These are phyloP conservation scores for Pseudeuparius sepicola DNA, from an alignment of 2,888 invertebrate genomes.

Conservation along the genomic window DNA sequence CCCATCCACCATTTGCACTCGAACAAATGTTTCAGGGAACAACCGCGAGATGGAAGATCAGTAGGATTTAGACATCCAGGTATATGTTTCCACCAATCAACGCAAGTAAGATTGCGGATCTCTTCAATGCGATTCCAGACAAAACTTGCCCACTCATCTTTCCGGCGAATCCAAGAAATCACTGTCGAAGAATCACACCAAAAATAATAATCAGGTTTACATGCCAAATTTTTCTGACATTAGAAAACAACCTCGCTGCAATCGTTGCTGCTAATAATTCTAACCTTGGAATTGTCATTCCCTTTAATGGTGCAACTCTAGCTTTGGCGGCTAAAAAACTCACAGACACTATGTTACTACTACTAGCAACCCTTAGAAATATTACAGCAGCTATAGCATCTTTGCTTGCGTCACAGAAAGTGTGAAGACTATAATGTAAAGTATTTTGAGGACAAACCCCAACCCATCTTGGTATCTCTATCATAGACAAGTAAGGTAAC, in stretches of 20 bases:
- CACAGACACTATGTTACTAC: constrained; percentile 9
- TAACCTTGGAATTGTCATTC: constrained; percentile 17
- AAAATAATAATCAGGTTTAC: constrained; percentile 11
- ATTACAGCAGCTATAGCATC: constrained; percentile 7
- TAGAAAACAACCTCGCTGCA: constrained; percentile 12
- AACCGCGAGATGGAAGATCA: constrained; percentile 14
- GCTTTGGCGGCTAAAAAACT: constrained; percentile 15
- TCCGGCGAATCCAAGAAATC: constrained; percentile 25
- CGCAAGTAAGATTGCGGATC: constrained; percentile 12
- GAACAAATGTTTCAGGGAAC: constrained; percentile 2
- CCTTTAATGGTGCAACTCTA: constrained; percentile 14
- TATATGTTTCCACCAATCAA: constrained; percentile 9
- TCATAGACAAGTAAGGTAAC: constrained; percentile 8
- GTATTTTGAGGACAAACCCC: background rate
- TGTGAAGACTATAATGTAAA: constrained; percentile 15
- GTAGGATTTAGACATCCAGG: constrained; percentile 13
- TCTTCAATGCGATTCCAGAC: constrained; percentile 13
- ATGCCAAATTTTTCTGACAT: constrained; percentile 9
- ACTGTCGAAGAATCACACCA: constrained; percentile 29
- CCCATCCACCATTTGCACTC: constrained; percentile 13
- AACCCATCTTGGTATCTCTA: constrained; percentile 17
- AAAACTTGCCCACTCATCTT: constrained; percentile 14
- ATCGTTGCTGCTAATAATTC: constrained; percentile 17
- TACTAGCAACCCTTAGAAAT: constrained; percentile 7
- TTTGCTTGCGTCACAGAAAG: constrained; percentile 16